Evolutionary conservation across 30 jellyfish, hydroid and myxozoan genomes (phyloP).

Genomic region (Hydra vulgaris): DNA sequence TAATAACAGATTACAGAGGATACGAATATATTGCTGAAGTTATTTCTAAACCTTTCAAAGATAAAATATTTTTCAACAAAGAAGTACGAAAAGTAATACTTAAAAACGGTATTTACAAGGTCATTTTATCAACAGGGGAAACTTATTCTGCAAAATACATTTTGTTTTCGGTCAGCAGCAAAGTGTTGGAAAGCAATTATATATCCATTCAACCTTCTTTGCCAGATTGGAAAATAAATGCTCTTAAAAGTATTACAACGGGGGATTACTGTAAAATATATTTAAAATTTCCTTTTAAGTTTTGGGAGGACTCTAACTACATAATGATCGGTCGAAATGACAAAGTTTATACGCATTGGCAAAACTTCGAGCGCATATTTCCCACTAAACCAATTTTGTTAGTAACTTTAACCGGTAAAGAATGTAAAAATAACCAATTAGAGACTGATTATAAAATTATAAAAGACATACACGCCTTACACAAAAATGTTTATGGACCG

Average conservation of each 20-base stretch:
- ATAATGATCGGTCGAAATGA: constrained; percentile 46
- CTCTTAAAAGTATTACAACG: constrained; percentile 33
- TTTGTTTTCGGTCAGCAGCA: constrained; percentile 40
- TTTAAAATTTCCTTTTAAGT: constrained; percentile 43
- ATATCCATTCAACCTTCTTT: constrained; percentile 44
- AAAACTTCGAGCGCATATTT: constrained; percentile 31
- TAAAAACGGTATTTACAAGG: constrained; percentile 6
- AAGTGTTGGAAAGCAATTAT: constrained; percentile 38
- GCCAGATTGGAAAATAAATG: constrained; percentile 69
- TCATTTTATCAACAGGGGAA: constrained; percentile 30
- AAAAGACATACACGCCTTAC: constrained; percentile 29
- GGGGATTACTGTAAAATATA: constrained; percentile 54
- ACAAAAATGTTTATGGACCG: constrained; percentile 33
- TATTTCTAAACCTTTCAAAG: neutral
- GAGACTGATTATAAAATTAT: constrained; percentile 35
- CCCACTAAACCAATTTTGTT: constrained; percentile 33
- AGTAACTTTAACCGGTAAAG: constrained; percentile 50
- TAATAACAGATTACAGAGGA: constrained; percentile 20
- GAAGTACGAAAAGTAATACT: constrained; percentile 17
- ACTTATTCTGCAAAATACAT: constrained; percentile 51
- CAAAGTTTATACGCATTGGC: constrained; percentile 44
- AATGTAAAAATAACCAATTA: constrained; percentile 30
- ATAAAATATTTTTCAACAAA: neutral
- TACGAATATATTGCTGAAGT: constrained; percentile 3
- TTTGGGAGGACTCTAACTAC: constrained; percentile 67